Evolutionary conservation across 2,113 vertebrate genomes (phyloP), one percentile per base, ranked within the genome.

Genomic region (Pollachius pollachius): DNA sequence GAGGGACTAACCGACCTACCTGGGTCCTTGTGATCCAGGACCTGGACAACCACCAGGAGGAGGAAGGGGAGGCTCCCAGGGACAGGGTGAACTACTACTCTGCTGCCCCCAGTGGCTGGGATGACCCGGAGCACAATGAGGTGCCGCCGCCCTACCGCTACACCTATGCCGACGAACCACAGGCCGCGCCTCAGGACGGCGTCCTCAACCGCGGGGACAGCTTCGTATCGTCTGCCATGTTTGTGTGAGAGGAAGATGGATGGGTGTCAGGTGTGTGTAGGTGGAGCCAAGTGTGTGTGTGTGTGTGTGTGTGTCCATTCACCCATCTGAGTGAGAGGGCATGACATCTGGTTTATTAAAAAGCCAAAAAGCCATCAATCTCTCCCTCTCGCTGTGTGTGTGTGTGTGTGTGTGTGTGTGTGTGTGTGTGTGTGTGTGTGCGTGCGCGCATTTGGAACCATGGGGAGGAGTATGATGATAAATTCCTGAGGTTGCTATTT

Each of bases 141-240:
- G 76, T 71, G 21, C 90, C 21, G 0, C 87, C 83, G 62, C 81
- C 87, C 23, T 89, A 92, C 57, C 54, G 77, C 34, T 72, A 17
- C 64, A 52, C 73, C 52, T 15, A 63, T 59, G 70, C 83, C 11
- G 21, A 52, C 15, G 74, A 75, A 23, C 75, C 68, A 27, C n/a
- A 17, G 3, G 54, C 9, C 54, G 54, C 23, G 16, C 64, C 19
- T 8, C 57, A n/a, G 21, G 74, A 30, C 54, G 58, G 73, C 56
- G 67, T 52, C 9, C 54, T 88, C 30, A 54, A 69, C 67, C 89
- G 87, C 1, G 91, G 74, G 13, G 90, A 89, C 34, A 92, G 92
- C 79, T 93, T 93, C 58, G 56, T 93, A 66, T 93, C 92, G 0
- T 0, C 87, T 2, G 81, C 85, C 68, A 88, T 93, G 89, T 69